A percentile compares a stretch with the other conserved stretches of the same genome.
Evolutionary conservation across 2,113 vertebrate species (phyloP).

Genomic region (Rhinichthys klamathensis): DNA sequence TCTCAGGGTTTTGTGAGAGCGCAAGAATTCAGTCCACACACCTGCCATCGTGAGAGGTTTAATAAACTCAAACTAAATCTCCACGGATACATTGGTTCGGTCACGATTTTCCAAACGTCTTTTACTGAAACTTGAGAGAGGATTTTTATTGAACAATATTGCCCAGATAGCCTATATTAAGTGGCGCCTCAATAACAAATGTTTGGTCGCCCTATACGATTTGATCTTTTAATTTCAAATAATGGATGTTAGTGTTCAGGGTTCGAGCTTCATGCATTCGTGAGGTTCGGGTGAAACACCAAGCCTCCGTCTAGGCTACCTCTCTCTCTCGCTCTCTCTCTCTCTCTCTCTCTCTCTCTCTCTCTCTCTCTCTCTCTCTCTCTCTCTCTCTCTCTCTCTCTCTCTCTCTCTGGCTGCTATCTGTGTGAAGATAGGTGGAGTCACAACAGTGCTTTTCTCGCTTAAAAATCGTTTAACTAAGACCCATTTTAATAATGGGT

Average conservation of each 20-base stretch:
- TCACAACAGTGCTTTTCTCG: background rate
- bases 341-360: slow-evolving; percentile 23
- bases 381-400: slow-evolving; percentile 32
- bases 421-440: slow-evolving; percentile 10
- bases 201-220: background rate
- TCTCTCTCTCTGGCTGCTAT: background rate
- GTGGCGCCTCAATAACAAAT: background rate
- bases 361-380: slow-evolving; percentile 40
- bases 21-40: slow-evolving; percentile 29
- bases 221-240: slow-evolving; percentile 2
- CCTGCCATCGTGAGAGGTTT: slow-evolving; percentile 24
- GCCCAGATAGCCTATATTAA: background rate
- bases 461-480: background rate
- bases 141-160: background rate
- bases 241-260: background rate
- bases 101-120: slow-evolving; percentile 26
- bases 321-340: slow-evolving; percentile 22
- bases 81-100: background rate
- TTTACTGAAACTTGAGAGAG: slow-evolving; percentile 2
- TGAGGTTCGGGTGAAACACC: background rate
- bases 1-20: slow-evolving; percentile 21
- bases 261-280: slow-evolving; percentile 19
- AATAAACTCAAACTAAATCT: slow-evolving; percentile 38
- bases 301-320: background rate
- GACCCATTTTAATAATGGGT: background rate